Conservation (phyloP, 2,888 invertebrate species). For the Troides aeacus region DNA sequence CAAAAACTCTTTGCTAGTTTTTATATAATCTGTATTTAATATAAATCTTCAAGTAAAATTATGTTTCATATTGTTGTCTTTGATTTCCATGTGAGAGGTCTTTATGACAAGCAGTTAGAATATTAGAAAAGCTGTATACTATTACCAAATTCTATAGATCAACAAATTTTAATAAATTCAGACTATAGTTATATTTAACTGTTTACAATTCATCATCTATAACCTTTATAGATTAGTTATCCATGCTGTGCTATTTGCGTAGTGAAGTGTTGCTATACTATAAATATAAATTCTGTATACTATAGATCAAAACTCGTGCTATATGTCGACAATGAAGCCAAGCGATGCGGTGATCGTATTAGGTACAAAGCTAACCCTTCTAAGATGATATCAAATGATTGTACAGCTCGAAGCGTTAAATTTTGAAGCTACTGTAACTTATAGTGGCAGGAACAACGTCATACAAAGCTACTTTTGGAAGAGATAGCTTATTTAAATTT, state of each 20-base stretch:
- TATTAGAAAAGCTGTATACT: too few species aligned
- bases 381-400: conserved; percentile 37
- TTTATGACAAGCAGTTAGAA: too few species aligned
- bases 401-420: conserved; percentile 44
- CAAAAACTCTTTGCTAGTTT: too few species aligned
- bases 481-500: too few species aligned
- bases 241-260: conserved; percentile 13
- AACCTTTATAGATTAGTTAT: neutral
- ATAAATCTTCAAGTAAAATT: too few species aligned
- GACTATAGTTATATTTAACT: too few species aligned
- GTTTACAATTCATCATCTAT: too few species aligned
- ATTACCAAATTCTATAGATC: too few species aligned
- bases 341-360: conserved; percentile 57
- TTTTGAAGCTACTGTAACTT: conserved; percentile 39
- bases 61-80: too few species aligned
- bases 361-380: conserved; percentile 31
- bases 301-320: conserved; percentile 13
- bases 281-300: conserved; percentile 1
- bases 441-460: conserved; percentile 47
- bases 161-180: too few species aligned
- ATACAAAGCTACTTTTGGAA: neutral
- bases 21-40: too few species aligned
- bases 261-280: neutral
- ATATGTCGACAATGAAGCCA: conserved; percentile 45
- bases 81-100: too few species aligned